These are phyloP conservation scores for Mus minutoides DNA, from an alignment of 2,797 vertebrate genomes.

Conservation along the genomic window DNA sequence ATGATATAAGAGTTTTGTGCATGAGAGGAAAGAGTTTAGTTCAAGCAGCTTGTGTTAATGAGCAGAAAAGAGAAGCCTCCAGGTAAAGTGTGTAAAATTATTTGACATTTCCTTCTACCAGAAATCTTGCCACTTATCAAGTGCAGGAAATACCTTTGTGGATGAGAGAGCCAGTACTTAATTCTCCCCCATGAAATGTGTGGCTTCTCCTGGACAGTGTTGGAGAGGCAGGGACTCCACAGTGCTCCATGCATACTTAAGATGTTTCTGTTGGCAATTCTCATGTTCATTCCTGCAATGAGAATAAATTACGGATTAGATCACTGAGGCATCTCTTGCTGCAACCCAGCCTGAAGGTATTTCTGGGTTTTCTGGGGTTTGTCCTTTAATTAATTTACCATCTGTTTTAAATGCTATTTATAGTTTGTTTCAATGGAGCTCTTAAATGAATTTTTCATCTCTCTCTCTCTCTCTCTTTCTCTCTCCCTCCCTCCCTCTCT, in stretches of 20 bases:
- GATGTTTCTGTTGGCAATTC: background rate
- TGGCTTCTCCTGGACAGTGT: background rate
- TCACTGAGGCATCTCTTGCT: background rate
- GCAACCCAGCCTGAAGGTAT: background rate
- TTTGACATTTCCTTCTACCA: background rate
- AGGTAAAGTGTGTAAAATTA: rapidly evolving
- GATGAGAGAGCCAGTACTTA: background rate
- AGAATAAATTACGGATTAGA: background rate
- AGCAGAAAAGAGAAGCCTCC: background rate
- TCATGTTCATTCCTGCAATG: too few relatives aligned
- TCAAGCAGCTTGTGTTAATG: background rate
- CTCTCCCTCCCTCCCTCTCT: too few relatives aligned
- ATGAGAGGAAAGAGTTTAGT: background rate
- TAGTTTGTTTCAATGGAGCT: background rate
- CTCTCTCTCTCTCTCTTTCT: too few relatives aligned
- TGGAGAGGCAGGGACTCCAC: background rate
- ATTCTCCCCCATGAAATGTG: background rate
- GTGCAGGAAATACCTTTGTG: rapidly evolving
- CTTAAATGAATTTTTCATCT: background rate
- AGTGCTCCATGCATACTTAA: background rate
- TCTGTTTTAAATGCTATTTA: background rate
- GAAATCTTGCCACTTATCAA: background rate
- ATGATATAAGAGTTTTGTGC: too few relatives aligned
- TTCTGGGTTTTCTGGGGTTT: background rate
- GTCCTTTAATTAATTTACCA: background rate